A percentile compares a stretch with the other conserved stretches of the same genome.
Evolutionary conservation across 2,888 invertebrate species (phyloP).

Genomic region (Isoperla grammatica): DNA sequence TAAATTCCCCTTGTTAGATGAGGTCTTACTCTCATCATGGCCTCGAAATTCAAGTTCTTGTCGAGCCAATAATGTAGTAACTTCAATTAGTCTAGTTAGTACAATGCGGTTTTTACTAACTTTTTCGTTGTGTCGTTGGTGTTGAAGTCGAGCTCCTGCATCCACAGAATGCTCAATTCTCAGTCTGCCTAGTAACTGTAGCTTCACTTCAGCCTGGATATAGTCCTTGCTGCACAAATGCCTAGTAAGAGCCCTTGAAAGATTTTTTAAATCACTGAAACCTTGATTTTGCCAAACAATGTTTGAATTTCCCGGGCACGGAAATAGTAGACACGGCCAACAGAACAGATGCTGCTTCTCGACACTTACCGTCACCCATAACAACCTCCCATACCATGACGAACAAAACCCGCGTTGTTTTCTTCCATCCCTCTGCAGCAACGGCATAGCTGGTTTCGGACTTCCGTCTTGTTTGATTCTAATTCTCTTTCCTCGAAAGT

Average conservation of each 20-base stretch:
- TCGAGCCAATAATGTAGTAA: neutral
- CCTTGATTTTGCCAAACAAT: neutral
- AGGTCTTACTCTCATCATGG: neutral
- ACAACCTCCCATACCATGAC: too few species aligned
- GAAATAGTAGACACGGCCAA: slow-evolving; percentile 12
- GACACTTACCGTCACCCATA: neutral
- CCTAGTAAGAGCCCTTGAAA: neutral
- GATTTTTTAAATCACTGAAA: neutral
- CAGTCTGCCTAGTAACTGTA: neutral
- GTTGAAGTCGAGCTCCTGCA: neutral
- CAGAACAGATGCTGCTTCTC: neutral
- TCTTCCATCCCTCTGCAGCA: too few species aligned
- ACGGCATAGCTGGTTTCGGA: too few species aligned
- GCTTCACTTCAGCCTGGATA: neutral
- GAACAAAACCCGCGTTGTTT: too few species aligned
- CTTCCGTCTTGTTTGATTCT: too few species aligned
- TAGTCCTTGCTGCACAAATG: neutral
- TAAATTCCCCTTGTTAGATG: neutral
- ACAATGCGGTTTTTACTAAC: neutral
- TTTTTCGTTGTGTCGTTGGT: neutral
- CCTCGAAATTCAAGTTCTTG: neutral
- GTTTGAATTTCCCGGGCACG: neutral
- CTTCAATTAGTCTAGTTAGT: neutral
- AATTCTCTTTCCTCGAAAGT: too few species aligned
- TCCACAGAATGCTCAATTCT: neutral